These are phyloP conservation scores for Seriola quinqueradiata DNA, from an alignment of 2,113 vertebrate genomes.

Conservation along the genomic window DNA sequence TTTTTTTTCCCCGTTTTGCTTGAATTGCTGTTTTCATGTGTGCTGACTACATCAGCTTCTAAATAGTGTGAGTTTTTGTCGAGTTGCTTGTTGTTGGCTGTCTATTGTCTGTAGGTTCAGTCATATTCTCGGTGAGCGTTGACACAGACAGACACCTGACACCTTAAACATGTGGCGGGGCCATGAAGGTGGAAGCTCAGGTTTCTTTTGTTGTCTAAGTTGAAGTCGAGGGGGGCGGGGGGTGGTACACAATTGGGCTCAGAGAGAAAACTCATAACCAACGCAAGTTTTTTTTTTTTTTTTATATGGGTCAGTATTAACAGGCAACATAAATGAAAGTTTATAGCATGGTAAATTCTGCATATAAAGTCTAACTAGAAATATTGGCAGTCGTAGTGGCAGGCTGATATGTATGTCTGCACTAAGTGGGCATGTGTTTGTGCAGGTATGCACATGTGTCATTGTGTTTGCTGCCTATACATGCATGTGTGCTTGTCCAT, in stretches of 20 bases:
- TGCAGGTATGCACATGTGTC: slow-evolving; percentile 52
- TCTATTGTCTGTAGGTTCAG: slow-evolving; percentile 30
- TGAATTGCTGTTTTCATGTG: slow-evolving; percentile 4
- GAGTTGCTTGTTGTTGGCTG: neutral
- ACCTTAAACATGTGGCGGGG: slow-evolving; percentile 43
- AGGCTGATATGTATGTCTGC: neutral
- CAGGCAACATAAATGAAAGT: slow-evolving; percentile 1
- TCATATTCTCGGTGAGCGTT: slow-evolving; percentile 25
- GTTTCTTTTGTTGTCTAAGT: slow-evolving; percentile 69
- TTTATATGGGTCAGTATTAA: neutral
- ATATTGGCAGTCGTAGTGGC: neutral
- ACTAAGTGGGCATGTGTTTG: slow-evolving; percentile 23
- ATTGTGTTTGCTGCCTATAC: slow-evolving; percentile 12
- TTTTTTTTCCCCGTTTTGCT: neutral
- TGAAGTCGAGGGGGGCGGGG: slow-evolving; percentile 10
- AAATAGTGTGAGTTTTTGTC: neutral
- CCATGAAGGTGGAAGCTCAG: slow-evolving; percentile 44
- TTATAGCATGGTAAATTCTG: slow-evolving; percentile 14
- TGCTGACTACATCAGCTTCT: neutral
- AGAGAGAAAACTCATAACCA: slow-evolving; percentile 25
- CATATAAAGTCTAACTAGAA: slow-evolving; percentile 1
- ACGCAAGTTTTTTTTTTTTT: slow-evolving; percentile 9
- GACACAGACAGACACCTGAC: slow-evolving; percentile 70
- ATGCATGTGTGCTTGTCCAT: slow-evolving; percentile 40
- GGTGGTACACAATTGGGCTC: neutral